A percentile compares a stretch with the other conserved stretches of the same genome.
Conservation (phyloP, 1,140 invertebrate species). For the Trichomalopsis sarcophagae region DNA sequence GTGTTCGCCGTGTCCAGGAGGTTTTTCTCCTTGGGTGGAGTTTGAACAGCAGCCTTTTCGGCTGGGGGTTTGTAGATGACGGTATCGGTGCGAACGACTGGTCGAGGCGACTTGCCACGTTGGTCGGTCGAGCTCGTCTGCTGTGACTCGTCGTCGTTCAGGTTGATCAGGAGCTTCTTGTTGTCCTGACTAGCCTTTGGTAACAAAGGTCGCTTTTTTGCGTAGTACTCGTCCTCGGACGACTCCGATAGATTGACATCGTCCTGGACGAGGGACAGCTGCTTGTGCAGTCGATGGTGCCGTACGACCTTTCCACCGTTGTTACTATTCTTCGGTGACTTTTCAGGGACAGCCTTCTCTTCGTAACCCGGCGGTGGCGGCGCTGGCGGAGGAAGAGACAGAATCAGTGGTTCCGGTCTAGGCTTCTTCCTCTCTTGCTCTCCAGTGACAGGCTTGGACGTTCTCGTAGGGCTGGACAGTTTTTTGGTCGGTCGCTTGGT, state of each 20-base stretch:
- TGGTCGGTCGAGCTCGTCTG: background rate
- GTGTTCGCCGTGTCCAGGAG: conserved; percentile 10
- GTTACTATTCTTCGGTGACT: background rate
- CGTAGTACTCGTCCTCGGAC: conserved; percentile 42
- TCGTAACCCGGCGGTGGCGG: background rate
- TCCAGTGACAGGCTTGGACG: background rate
- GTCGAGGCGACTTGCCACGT: conserved; percentile 49
- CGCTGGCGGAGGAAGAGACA: background rate
- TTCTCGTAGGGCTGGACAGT: background rate
- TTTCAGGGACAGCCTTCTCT: background rate
- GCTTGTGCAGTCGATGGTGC: conserved; percentile 45
- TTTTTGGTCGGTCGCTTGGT: conserved; percentile 33
- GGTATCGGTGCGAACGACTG: conserved; percentile 62
- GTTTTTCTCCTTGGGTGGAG: conserved; percentile 43
- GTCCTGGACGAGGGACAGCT: conserved; percentile 24
- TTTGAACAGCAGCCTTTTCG: background rate
- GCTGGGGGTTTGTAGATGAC: conserved; percentile 66
- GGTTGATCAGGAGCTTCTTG: conserved; percentile 21
- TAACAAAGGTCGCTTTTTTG: background rate
- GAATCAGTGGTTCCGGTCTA: background rate
- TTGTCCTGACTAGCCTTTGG: conserved; percentile 23
- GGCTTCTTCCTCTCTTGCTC: background rate
- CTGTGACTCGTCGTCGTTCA: conserved; percentile 13
- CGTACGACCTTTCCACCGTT: background rate
- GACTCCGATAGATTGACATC: conserved; percentile 27